Evolutionary conservation across 2,888 invertebrate species (phyloP), one percentile per base, ranked within the genome.

Genomic region (Epinotia bilunana): DNA sequence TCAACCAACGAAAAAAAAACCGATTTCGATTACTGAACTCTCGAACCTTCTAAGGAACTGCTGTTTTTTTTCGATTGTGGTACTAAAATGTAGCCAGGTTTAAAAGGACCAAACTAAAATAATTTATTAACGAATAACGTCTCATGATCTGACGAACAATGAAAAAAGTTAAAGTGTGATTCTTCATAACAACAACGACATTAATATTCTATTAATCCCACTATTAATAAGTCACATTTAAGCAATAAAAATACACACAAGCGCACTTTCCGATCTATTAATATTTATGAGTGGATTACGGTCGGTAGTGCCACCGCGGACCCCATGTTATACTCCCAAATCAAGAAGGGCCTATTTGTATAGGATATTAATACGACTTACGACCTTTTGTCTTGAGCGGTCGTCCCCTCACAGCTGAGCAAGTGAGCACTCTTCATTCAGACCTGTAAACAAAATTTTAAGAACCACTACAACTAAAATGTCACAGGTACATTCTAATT

Each of bases 361-460:
- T 33, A n/a, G 28, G 9, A 53, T 7, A 28, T 64, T 11, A n/a
- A 49, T 49, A 18, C 13, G 5, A 33, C 53, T 53, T 65, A 55
- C 4, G 65, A 12, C 46, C 53, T 53, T 18, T 65, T 53, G 11
- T 18, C 12, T 0, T 12, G 53, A 11, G 53, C 65, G 28, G 11
- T 18, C 28, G 28, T 65, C 70, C 62, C 70, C 70, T 67, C 18
- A 23, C 68, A 68, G 28, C 57, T 43, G 43, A 68, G 57, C 68
- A 68, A n/a, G 43, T 43, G 43, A 68, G 57, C 20, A 58, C 39
- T 58, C 57, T 68, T 23, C 43, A 58, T 58, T 57, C 73, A 7
- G 39, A 49, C 23, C 62, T 28, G 75, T 67, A 67, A 75, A 67
- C 61, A 75, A 7, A 70, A 61, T 23, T n/a, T n/a, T 68, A 58